Percentiles rank a stretch among this genome's conserved stretches.
Evolutionary conservation across 2,888 invertebrate species (phyloP).

Genomic region (Diaprepes abbreviatus): DNA sequence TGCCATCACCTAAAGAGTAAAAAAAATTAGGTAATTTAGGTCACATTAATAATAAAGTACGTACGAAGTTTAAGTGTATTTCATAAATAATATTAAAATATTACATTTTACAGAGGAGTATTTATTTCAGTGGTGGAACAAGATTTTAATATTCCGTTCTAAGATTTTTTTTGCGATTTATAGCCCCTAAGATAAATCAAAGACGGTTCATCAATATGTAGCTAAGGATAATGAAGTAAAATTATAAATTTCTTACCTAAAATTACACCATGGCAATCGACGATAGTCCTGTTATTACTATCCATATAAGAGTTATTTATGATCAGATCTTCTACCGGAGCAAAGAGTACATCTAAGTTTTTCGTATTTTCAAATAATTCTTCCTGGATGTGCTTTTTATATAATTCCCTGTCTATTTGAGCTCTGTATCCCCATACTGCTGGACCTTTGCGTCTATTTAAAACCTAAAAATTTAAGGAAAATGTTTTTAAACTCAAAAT

Average conservation of each 20-base stretch:
- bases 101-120: too few species aligned
- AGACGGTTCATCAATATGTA: background rate
- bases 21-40: background rate
- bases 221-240: background rate
- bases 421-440: conserved; percentile 92
- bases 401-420: conserved; percentile 87
- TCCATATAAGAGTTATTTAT: conserved; percentile 65
- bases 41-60: too few species aligned
- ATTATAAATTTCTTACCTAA: conserved; percentile 65
- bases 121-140: too few species aligned
- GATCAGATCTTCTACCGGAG: conserved; percentile 85
- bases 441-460: conserved; percentile 87
- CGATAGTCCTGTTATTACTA: conserved; percentile 51
- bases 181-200: too few species aligned
- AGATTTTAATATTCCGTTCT: too few species aligned
- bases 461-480: too few species aligned
- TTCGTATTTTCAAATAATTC: conserved; percentile 75
- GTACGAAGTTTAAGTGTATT: too few species aligned
- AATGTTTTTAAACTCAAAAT: too few species aligned
- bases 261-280: conserved; percentile 70
- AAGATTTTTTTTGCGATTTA: too few species aligned
- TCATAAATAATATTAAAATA: too few species aligned
- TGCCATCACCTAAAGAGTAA: conserved; percentile 71
- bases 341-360: conserved; percentile 78
- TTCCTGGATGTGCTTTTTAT: conserved; percentile 81